Conservation (phyloP, 1,140 invertebrate species). For the Zaprionus taronus region DNA sequence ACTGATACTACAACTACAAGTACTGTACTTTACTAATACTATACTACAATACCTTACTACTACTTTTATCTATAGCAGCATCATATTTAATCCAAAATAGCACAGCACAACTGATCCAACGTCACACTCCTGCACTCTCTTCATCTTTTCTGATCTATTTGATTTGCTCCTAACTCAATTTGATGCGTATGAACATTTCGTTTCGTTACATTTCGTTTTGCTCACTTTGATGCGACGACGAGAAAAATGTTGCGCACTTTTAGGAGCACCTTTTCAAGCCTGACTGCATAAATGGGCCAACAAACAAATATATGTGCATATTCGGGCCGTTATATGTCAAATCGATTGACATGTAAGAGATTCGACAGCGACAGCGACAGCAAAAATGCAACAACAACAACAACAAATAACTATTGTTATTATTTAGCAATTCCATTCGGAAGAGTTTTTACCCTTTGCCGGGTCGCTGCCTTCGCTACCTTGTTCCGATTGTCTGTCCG, state of each 20-base stretch:
- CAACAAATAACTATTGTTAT: constrained; percentile 10
- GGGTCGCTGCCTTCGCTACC: not conserved
- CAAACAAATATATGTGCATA: constrained; percentile 1
- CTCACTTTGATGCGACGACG: not conserved
- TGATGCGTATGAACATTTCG: constrained; percentile 4
- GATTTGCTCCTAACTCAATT: constrained; percentile 2
- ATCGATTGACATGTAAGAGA: constrained; percentile 22
- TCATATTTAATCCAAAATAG: too few relatives aligned
- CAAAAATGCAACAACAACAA: not conserved
- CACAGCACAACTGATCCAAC: too few relatives aligned
- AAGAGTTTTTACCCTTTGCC: constrained; percentile 16
- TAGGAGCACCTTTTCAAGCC: not conserved
- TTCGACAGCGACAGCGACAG: not conserved
- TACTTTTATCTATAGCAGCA: too few relatives aligned
- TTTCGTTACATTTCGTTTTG: not conserved
- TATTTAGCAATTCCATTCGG: constrained; percentile 29
- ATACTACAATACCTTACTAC: too few relatives aligned
- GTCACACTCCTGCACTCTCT: not conserved
- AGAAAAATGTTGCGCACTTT: not conserved
- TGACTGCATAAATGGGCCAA: constrained; percentile 23
- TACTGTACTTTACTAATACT: too few relatives aligned
- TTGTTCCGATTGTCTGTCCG: constrained; percentile 18
- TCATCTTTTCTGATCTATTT: not conserved
- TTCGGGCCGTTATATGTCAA: constrained; percentile 19
- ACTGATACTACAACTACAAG: too few relatives aligned